Evolutionary conservation across 2,888 invertebrate species (phyloP).

Genomic region (Spilarctia lutea): DNA sequence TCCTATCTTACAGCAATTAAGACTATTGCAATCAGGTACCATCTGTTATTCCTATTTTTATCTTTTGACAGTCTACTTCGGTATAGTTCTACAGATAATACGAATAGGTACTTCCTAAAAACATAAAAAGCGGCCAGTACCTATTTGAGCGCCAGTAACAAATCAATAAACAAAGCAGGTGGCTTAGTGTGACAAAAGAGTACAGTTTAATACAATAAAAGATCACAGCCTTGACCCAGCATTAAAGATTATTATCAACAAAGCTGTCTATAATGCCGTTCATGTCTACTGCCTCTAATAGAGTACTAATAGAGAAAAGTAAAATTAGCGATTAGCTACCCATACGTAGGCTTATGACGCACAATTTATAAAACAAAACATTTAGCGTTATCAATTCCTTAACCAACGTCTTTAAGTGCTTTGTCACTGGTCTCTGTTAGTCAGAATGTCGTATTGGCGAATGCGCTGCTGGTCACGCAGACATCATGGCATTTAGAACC

Average conservation of each 20-base stretch:
- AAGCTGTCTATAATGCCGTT: neutral
- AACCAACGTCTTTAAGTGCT: constrained; percentile 6
- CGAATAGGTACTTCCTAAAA: neutral
- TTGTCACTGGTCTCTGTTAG: constrained; percentile 9
- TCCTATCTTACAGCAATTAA: neutral
- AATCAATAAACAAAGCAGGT: neutral
- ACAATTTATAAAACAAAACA: constrained; percentile 11
- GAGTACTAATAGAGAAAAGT: neutral
- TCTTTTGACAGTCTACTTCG: neutral
- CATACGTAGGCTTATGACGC: constrained; percentile 16
- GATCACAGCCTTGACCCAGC: neutral
- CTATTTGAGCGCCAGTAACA: neutral
- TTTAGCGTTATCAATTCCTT: constrained; percentile 6
- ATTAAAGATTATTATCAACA: neutral
- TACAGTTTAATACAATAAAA: neutral
- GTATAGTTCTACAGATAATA: neutral
- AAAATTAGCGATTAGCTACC: neutral
- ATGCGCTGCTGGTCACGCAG: constrained; percentile 13
- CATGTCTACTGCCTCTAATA: neutral
- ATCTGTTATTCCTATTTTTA: neutral
- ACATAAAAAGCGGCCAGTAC: neutral
- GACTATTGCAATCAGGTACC: neutral
- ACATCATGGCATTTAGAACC: constrained; percentile 8
- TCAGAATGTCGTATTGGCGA: constrained; percentile 2
- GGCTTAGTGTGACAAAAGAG: neutral